phyloP scores from a whole-genome alignment of 2,797 vertebrate species.

The Betta splendens region DNA sequence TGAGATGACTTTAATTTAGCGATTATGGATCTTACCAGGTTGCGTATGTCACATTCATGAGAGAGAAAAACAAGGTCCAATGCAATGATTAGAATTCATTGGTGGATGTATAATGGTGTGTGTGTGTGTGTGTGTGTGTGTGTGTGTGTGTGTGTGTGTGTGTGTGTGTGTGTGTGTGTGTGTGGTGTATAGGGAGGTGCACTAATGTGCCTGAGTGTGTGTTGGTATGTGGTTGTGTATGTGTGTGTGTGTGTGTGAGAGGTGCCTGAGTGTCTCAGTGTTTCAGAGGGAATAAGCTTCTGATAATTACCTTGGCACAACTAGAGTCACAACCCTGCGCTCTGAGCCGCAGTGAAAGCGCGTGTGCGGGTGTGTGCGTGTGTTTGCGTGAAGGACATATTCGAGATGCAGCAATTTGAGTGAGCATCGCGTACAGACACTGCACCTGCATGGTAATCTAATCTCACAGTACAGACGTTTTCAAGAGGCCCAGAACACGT shows the following conservation, averaged over 20 bases:
- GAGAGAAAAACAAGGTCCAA: slow-evolving; percentile 47
- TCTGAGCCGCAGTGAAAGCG: slow-evolving; percentile 9
- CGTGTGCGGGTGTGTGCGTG: slow-evolving; percentile 5
- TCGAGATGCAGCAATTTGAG: slow-evolving; percentile 6
- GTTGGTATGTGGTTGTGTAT: slow-evolving; percentile 17
- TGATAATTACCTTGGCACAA: slow-evolving; percentile 72
- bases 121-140: slow-evolving; percentile 12
- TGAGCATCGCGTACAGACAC: slow-evolving; percentile 20
- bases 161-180: too few species aligned
- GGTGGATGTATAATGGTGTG: slow-evolving; percentile 35
- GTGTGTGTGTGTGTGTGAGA: slow-evolving; percentile 23
- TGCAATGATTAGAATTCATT: slow-evolving; percentile 60
- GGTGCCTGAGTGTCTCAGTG: slow-evolving; percentile 36
- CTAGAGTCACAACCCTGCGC: slow-evolving; percentile 59
- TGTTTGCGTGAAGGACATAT: slow-evolving; percentile 1
- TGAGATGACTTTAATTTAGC: slow-evolving; percentile 53
- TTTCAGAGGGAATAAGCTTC: slow-evolving; percentile 58
- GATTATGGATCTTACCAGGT: slow-evolving; percentile 50
- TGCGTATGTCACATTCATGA: slow-evolving; percentile 34
- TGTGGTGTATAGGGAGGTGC: neutral
- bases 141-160: slow-evolving; percentile 20
- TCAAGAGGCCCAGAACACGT: slow-evolving; percentile 10
- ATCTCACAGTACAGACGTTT: slow-evolving; percentile 26
- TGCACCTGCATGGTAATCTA: slow-evolving; percentile 27
- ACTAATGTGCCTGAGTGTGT: slow-evolving; percentile 4